Evolutionary conservation across 2,113 vertebrate genomes (phyloP).

Genomic region (Pelobates fuscus): DNA sequence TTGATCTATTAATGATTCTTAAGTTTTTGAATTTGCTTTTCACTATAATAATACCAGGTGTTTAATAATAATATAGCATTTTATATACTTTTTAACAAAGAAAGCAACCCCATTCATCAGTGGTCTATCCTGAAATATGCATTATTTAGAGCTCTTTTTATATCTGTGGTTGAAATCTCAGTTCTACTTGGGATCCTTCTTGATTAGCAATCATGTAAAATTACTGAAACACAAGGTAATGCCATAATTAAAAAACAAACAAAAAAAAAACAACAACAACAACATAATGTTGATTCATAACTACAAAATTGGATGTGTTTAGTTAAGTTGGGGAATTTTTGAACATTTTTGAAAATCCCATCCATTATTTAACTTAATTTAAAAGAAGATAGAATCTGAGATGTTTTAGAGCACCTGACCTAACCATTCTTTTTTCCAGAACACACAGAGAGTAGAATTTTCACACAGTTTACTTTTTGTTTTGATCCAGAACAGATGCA

Average conservation of each 20-base stretch:
- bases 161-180: neutral
- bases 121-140: neutral
- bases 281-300: no score
- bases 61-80: slow-evolving; percentile 27
- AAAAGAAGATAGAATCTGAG: no score
- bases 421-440: no score
- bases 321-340: no score
- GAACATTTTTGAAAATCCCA: no score
- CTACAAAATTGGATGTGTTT: no score
- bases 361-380: no score
- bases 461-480: no score
- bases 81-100: neutral
- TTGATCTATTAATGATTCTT: slow-evolving; percentile 50
- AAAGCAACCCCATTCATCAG: neutral
- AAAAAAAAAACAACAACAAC: no score
- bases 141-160: neutral
- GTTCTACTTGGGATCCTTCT: neutral
- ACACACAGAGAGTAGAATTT: no score
- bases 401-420: no score
- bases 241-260: slow-evolving; percentile 8
- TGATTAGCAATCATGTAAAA: neutral
- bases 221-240: neutral
- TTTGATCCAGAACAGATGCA: no score
- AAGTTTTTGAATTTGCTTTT: slow-evolving; percentile 45
- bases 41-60: slow-evolving; percentile 46